Percentiles rank a stretch among this genome's conserved stretches.
Evolutionary conservation across 1,140 invertebrate species (phyloP).

Genomic region (Monomorium pharaonis): DNA sequence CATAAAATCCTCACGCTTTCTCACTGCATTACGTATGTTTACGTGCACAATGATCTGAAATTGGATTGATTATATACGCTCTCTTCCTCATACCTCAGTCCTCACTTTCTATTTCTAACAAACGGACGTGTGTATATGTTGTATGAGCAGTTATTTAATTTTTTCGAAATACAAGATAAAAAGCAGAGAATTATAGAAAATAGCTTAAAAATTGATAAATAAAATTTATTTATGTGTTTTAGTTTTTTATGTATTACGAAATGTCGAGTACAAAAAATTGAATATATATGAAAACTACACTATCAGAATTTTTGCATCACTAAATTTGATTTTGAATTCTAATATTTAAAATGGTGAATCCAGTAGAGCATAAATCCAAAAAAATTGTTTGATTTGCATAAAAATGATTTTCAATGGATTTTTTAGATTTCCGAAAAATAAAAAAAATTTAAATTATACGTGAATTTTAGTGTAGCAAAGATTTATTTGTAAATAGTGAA

Average conservation of each 20-base stretch:
- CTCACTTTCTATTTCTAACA: slow-evolving; percentile 36
- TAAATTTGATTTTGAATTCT: background rate
- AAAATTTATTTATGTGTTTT: background rate
- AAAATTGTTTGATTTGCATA: background rate
- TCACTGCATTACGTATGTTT: slow-evolving; percentile 38
- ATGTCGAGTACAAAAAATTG: slow-evolving; percentile 1
- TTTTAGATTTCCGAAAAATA: background rate
- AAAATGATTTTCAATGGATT: background rate
- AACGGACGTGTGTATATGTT: background rate
- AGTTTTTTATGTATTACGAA: background rate
- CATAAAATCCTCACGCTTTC: slow-evolving; percentile 27
- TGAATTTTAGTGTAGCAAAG: background rate
- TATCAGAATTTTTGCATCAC: background rate
- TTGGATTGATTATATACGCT: slow-evolving; percentile 33
- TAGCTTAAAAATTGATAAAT: background rate
- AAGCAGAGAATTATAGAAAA: background rate
- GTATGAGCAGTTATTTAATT: background rate
- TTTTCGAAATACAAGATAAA: background rate
- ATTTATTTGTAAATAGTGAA: background rate
- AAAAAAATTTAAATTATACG: background rate
- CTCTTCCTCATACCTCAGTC: slow-evolving; percentile 7
- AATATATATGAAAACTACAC: background rate
- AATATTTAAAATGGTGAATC: background rate
- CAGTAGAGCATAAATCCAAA: background rate
- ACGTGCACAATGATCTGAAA: slow-evolving; percentile 25